A percentile compares a stretch with the other conserved stretches of the same genome.
These are phyloP conservation scores for Tragelaphus imberbis DNA, from an alignment of 2,113 vertebrate genomes.

Conservation along the genomic window DNA sequence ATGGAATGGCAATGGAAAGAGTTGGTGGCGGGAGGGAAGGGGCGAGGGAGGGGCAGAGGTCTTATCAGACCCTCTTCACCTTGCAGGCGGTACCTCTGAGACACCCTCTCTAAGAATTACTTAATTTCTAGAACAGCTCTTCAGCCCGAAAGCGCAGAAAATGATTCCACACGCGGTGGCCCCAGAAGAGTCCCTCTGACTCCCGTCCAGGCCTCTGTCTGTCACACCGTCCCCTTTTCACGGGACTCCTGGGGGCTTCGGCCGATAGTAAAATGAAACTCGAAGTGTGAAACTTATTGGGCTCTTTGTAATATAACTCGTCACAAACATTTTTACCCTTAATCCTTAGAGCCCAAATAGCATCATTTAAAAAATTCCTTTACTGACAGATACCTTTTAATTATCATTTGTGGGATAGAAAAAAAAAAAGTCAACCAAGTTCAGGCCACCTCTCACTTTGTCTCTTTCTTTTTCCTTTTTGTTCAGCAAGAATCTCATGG, in stretches of 20 bases:
- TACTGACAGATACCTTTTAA: not conserved
- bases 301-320: not conserved
- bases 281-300: not conserved
- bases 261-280: not conserved
- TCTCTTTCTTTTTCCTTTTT: constrained; percentile 18
- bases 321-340: not conserved
- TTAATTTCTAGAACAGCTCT: not conserved
- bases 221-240: not conserved
- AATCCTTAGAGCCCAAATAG: not conserved
- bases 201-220: not conserved
- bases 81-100: not conserved
- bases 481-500: constrained; percentile 4
- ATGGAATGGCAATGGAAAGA: rapidly evolving
- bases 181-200: not conserved
- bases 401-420: not conserved
- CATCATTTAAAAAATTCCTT: not conserved
- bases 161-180: rapidly evolving
- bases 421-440: not conserved
- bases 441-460: not conserved
- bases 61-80: no score
- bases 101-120: not conserved
- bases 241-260: not conserved
- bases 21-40: rapidly evolving
- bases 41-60: not conserved
- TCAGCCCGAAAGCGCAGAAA: not conserved